phyloP scores from a whole-genome alignment of 1,140 invertebrate genomes.

The Odontomachus brunneus region DNA sequence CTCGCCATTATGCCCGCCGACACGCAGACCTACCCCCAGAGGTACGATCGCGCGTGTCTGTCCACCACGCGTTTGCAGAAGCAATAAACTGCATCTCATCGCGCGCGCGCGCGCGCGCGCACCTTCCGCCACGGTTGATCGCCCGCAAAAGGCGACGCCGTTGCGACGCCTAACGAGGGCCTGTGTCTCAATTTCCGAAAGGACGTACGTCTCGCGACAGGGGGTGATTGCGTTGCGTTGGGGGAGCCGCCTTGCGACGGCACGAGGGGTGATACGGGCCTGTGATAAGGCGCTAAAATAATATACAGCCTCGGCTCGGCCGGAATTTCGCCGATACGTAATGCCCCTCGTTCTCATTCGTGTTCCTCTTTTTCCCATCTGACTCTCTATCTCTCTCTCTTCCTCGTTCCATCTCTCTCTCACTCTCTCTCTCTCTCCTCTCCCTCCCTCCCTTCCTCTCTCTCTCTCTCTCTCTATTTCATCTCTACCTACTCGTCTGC shows the following conservation, averaged over 20 bases:
- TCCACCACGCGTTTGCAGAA: conserved; percentile 27
- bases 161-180: conserved; percentile 74
- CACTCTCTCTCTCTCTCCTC: conserved; percentile 16
- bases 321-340: conserved; percentile 51
- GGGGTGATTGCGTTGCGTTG: conserved; percentile 44
- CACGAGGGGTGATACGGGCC: conserved; percentile 71
- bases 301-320: conserved; percentile 65
- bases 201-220: conserved; percentile 73
- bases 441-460: neutral
- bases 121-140: conserved; percentile 43
- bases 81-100: conserved; percentile 59
- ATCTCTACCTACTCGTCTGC: neutral
- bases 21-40: neutral
- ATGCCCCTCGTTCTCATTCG: conserved; percentile 34
- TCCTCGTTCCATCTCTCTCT: neutral
- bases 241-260: conserved; percentile 49
- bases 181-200: conserved; percentile 82
- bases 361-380: conserved; percentile 1
- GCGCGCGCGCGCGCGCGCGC: conserved; percentile 51
- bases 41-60: conserved; percentile 28
- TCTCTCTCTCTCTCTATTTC: neutral
- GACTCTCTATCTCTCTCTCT: neutral
- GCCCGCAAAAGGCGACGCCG: conserved; percentile 58
- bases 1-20: conserved; percentile 42
- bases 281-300: conserved; percentile 78